phyloP scores from a whole-genome alignment of 35 echinoderm and acorn worm species.

The Ptychodera flava region DNA sequence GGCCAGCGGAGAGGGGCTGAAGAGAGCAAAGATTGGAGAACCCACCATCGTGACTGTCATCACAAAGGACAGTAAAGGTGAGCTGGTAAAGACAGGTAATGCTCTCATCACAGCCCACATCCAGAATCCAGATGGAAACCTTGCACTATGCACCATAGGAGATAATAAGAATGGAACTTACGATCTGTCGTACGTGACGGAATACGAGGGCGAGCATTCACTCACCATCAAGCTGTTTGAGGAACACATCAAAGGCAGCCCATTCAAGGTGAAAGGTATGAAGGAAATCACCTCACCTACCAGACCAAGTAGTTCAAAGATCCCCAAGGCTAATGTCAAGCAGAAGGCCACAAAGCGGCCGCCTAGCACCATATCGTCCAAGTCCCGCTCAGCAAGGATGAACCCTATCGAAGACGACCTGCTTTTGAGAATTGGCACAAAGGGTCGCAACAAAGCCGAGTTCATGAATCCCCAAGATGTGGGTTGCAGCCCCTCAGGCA shows the following conservation, averaged over 20 bases:
- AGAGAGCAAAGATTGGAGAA: conserved; percentile 60
- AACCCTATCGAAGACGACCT: conserved; percentile 97
- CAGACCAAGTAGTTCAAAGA: conserved; percentile 52
- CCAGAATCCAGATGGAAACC: conserved; percentile 53
- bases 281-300: conserved; percentile 58
- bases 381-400: conserved; percentile 53
- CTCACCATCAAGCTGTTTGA: conserved; percentile 80
- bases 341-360: conserved; percentile 80
- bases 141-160: conserved; percentile 34
- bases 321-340: conserved; percentile 69
- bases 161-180: conserved; percentile 96
- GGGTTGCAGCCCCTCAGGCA: conserved; percentile 35
- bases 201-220: conserved; percentile 70
- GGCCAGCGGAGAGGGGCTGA: conserved; percentile 87
- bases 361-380: conserved; percentile 65
- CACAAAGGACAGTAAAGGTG: conserved; percentile 67
- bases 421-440: conserved; percentile 55
- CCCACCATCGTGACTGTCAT: conserved; percentile 75
- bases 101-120: conserved; percentile 63
- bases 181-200: conserved; percentile 68
- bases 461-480: conserved; percentile 94
- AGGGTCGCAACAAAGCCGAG: conserved; percentile 91
- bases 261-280: conserved; percentile 79
- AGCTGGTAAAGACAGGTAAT: conserved; percentile 64
- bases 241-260: conserved; percentile 89